Conservation (phyloP, 2,113 vertebrate genomes). For the Dasyornis broadbenti region DNA sequence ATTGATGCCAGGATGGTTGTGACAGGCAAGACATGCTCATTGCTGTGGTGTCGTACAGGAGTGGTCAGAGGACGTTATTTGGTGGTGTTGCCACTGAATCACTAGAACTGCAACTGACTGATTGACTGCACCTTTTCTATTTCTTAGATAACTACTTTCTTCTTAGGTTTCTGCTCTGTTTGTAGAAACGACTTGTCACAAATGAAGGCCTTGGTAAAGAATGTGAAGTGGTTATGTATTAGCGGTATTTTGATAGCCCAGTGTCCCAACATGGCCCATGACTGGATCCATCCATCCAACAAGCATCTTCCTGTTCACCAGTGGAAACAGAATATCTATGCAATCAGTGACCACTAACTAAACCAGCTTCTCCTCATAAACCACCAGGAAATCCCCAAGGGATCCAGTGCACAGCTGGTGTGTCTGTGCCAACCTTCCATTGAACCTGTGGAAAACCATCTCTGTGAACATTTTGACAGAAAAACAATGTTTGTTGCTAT, state of each 20-base stretch:
- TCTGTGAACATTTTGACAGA: background rate
- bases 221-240: background rate
- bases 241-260: background rate
- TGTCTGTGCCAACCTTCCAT: background rate
- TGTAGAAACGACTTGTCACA: background rate
- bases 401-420: background rate
- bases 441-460: background rate
- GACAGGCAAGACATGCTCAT: rapidly evolving
- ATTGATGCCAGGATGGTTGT: background rate
- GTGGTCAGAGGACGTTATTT: background rate
- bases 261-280: background rate
- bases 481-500: rapidly evolving
- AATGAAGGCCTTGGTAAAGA: background rate
- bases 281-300: background rate
- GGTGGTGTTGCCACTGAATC: too few relatives aligned
- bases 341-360: background rate
- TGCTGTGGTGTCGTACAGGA: background rate
- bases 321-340: background rate
- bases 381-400: background rate
- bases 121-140: background rate
- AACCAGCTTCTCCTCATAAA: background rate
- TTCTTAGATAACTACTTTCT: background rate
- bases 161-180: background rate
- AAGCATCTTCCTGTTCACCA: background rate
- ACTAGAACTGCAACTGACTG: background rate